These are phyloP conservation scores for Myocastor coypus DNA, from an alignment of 2,113 vertebrate species.

Conservation along the genomic window DNA sequence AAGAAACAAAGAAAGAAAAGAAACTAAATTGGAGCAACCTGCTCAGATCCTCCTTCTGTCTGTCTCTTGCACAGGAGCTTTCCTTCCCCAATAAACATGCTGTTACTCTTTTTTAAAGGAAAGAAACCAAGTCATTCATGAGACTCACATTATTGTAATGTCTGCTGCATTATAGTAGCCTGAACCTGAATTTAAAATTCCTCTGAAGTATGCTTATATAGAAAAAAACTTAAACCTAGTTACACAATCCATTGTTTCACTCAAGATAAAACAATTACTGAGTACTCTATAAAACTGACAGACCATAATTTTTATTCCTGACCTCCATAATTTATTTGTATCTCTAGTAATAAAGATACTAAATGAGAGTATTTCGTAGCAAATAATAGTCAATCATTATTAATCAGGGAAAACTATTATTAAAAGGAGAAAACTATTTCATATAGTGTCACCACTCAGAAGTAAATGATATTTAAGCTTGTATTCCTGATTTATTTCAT, in stretches of 20 bases:
- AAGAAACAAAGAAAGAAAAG: too few species aligned
- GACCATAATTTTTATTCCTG: not conserved
- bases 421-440: not conserved
- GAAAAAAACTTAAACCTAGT: not conserved
- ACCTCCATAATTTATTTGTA: not conserved
- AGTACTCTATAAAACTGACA: not conserved
- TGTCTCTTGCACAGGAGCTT: too few species aligned
- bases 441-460: not conserved
- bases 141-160: not conserved
- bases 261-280: not conserved
- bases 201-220: not conserved
- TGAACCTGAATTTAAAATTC: not conserved
- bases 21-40: not conserved
- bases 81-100: too few species aligned
- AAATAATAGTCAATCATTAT: constrained; percentile 18
- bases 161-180: not conserved
- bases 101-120: not conserved
- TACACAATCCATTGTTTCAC: not conserved
- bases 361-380: not conserved
- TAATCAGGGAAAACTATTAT: not conserved
- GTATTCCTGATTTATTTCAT: not conserved
- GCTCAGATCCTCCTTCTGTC: too few species aligned
- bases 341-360: not conserved
- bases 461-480: not conserved
- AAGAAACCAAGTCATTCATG: not conserved